phyloP scores from a whole-genome alignment of 2,113 vertebrate genomes.

The Leucopsar rothschildi region DNA sequence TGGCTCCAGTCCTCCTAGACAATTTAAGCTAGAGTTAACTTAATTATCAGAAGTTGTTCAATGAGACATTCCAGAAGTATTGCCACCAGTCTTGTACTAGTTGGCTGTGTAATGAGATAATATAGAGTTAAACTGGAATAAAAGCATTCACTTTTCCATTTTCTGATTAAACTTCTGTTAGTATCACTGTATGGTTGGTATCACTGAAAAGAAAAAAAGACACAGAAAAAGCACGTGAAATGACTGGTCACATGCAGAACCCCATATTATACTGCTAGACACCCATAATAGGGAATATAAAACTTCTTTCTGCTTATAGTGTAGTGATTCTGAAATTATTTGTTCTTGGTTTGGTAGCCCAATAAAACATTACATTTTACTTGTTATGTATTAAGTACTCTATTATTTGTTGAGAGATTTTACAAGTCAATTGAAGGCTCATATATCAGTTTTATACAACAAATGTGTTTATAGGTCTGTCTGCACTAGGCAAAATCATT shows the following conservation, averaged over 20 bases:
- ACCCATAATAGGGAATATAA: not conserved
- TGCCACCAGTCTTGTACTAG: not conserved
- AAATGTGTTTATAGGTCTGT: not conserved
- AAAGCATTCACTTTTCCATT: not conserved
- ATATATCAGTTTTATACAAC: not conserved
- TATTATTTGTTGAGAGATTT: not conserved
- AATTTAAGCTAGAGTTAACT: not conserved
- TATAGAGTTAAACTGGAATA: not conserved
- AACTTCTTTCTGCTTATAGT: not conserved
- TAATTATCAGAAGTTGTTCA: not conserved
- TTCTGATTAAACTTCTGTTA: not conserved
- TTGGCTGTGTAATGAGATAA: not conserved
- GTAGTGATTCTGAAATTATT: not conserved
- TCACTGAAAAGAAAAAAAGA: not conserved
- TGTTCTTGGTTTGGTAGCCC: not conserved
- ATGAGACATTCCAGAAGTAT: not conserved
- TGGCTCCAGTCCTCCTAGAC: not conserved
- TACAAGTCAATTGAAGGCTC: not conserved
- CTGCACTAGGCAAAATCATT: not conserved
- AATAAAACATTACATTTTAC: not conserved
- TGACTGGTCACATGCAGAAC: not conserved
- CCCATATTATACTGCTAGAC: accelerated
- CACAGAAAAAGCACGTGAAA: not conserved
- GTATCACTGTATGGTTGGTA: not conserved
- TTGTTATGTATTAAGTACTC: not conserved